phyloP scores from a whole-genome alignment of 2,888 invertebrate species.

The Zootermopsis nevadensis region DNA sequence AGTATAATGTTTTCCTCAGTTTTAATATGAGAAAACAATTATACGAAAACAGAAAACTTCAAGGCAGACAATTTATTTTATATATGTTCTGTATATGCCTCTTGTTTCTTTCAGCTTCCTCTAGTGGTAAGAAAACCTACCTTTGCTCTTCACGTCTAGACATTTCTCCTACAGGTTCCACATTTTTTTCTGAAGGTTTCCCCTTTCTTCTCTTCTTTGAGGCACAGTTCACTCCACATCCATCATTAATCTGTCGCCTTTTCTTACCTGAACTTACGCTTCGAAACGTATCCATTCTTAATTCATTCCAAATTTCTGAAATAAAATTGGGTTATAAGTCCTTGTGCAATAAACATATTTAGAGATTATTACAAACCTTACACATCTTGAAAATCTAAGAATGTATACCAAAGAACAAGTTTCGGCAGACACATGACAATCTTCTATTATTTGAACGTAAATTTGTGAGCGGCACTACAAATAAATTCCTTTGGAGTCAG shows the following conservation, averaged over 20 bases:
- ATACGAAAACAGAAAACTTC: too few species aligned
- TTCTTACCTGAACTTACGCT: background rate
- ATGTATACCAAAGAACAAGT: too few species aligned
- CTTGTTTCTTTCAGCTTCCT: too few species aligned
- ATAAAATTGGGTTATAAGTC: slow-evolving; percentile 4
- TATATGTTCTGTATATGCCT: too few species aligned
- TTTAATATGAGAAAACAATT: too few species aligned
- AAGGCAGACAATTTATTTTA: too few species aligned
- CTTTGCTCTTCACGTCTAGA: slow-evolving; percentile 38
- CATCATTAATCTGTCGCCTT: background rate
- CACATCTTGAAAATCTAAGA: background rate
- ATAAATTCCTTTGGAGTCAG: too few species aligned
- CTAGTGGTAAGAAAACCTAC: background rate
- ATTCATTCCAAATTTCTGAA: background rate
- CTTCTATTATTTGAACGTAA: too few species aligned
- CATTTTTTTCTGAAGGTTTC: background rate
- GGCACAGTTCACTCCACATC: background rate
- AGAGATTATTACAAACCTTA: background rate
- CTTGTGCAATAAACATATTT: background rate
- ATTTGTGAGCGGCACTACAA: too few species aligned
- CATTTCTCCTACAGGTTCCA: slow-evolving; percentile 12
- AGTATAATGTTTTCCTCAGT: too few species aligned
- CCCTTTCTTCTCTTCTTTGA: slow-evolving; percentile 10
- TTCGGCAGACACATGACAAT: too few species aligned
- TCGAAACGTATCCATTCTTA: background rate